Percentiles rank a stretch among this genome's conserved stretches.
Evolutionary conservation across 2,888 invertebrate species (phyloP).

Genomic region (Ellobium chinense): DNA sequence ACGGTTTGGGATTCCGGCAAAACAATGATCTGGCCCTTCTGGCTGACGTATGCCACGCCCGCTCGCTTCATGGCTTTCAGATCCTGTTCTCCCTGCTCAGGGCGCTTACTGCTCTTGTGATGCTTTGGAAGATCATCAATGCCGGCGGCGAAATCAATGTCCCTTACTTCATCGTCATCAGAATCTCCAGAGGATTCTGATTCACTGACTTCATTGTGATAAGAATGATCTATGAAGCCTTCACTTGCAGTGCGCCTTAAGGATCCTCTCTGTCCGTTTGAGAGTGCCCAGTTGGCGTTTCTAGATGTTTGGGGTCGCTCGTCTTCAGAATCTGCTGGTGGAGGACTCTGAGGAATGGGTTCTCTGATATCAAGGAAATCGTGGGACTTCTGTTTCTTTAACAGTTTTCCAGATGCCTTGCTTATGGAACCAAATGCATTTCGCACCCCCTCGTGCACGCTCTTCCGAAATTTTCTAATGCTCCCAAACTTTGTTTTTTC

Average conservation of each 20-base stretch:
- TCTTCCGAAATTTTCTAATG: slow-evolving; percentile 65
- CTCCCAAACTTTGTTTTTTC: slow-evolving; percentile 63
- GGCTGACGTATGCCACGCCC: slow-evolving; percentile 65
- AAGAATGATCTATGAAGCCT: background rate
- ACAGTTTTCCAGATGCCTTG: slow-evolving; percentile 64
- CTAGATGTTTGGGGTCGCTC: background rate
- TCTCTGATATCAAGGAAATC: slow-evolving; percentile 57
- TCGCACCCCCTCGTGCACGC: slow-evolving; percentile 63
- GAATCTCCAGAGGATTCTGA: background rate
- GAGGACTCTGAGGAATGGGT: slow-evolving; percentile 54
- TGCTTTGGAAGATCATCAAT: background rate
- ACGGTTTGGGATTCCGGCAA: slow-evolving; percentile 58
- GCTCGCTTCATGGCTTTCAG: slow-evolving; percentile 57
- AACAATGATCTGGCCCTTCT: slow-evolving; percentile 62
- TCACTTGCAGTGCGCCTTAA: slow-evolving; percentile 3
- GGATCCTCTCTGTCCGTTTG: background rate
- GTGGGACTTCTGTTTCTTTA: slow-evolving; percentile 60
- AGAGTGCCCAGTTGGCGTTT: slow-evolving; percentile 31
- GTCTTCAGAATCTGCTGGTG: slow-evolving; percentile 17
- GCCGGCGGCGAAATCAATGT: slow-evolving; percentile 33
- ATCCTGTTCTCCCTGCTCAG: slow-evolving; percentile 22
- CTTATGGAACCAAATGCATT: slow-evolving; percentile 69
- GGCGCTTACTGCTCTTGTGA: background rate
- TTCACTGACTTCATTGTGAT: background rate
- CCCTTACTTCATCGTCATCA: slow-evolving; percentile 31